These are phyloP conservation scores for Diadema setosum DNA, from an alignment of 35 echinoderm and acorn worm species.

Conservation along the genomic window DNA sequence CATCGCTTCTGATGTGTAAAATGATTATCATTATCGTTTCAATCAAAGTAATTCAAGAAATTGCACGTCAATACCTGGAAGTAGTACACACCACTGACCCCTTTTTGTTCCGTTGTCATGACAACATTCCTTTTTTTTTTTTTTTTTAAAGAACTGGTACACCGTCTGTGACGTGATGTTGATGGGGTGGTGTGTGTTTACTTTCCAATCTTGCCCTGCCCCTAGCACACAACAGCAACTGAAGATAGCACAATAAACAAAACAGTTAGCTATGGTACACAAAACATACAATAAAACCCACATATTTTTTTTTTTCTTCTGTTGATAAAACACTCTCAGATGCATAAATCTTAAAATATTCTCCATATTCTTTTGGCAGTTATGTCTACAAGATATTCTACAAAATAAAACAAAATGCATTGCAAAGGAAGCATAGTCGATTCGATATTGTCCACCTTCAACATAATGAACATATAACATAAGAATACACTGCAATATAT, in stretches of 20 bases:
- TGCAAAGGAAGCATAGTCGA: not conserved
- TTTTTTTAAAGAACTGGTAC: no score
- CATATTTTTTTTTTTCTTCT: not conserved
- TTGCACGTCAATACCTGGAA: no score
- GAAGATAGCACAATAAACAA: not conserved
- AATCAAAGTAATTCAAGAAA: no score
- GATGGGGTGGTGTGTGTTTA: no score
- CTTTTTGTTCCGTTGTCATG: no score
- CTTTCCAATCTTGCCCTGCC: no score
- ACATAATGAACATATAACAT: not conserved
- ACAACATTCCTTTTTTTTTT: no score
- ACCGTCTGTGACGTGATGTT: no score
- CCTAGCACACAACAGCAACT: not conserved
- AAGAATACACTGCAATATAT: constrained; percentile 12
- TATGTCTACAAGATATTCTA: not conserved
- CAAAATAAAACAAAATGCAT: not conserved
- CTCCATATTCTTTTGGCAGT: not conserved
- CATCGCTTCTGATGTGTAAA: no score
- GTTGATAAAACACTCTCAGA: not conserved
- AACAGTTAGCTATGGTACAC: not conserved
- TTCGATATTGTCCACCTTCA: not conserved
- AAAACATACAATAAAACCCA: not conserved
- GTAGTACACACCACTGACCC: no score
- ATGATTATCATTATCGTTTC: no score
- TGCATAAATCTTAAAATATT: not conserved